Percentiles rank a stretch among this genome's conserved stretches.
phyloP scores from a whole-genome alignment of 2,888 invertebrate species.

The Acholoe squamosa region DNA sequence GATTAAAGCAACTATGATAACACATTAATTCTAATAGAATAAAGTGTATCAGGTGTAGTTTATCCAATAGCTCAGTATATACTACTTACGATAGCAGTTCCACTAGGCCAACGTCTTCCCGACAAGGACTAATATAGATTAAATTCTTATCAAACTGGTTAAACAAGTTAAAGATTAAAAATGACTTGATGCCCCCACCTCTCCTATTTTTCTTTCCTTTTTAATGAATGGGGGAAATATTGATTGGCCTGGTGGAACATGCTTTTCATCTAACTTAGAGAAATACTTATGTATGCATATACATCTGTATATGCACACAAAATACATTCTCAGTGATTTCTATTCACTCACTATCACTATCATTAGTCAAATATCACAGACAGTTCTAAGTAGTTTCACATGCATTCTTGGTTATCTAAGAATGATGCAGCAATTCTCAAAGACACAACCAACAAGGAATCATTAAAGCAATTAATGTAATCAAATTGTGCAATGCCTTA shows the following conservation, averaged over 20 bases:
- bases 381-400: neutral
- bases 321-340: neutral
- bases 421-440: neutral
- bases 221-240: too few relatives aligned
- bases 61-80: too few relatives aligned
- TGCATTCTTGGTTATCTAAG: conserved; percentile 2
- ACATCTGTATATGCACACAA: neutral
- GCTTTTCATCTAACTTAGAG: neutral
- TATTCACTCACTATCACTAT: neutral
- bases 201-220: too few relatives aligned
- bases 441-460: conserved; percentile 6
- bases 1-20: neutral
- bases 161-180: too few relatives aligned
- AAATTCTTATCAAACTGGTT: too few relatives aligned
- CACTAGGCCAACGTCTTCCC: too few relatives aligned
- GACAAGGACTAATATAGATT: too few relatives aligned
- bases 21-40: conserved; percentile 19
- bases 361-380: neutral
- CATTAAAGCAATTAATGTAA: neutral
- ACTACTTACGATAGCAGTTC: too few relatives aligned
- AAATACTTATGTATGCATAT: neutral
- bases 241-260: too few relatives aligned
- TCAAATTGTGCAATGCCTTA: neutral
- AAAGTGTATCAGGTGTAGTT: conserved; percentile 16
- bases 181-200: too few relatives aligned